These are phyloP conservation scores for Branchinecta sandiegonensis DNA, from an alignment of 2,888 invertebrate species.

Conservation along the genomic window DNA sequence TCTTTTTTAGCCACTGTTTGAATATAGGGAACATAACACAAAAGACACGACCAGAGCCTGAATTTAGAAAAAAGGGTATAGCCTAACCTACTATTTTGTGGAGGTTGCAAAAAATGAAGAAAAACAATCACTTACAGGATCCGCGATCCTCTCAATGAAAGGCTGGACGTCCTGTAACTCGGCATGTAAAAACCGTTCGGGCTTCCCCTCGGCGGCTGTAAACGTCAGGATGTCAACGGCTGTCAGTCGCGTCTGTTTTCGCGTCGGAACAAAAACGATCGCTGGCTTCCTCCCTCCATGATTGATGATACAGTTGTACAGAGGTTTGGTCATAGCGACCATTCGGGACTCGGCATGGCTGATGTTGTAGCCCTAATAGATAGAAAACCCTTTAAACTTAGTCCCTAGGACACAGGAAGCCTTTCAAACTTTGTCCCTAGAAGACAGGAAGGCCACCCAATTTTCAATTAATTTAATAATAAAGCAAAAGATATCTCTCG, in stretches of 20 bases:
- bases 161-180: constrained; percentile 71
- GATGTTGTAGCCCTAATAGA: constrained; percentile 72
- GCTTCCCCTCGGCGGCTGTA: constrained; percentile 73
- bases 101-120: background rate
- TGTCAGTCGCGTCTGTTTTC: constrained; percentile 79
- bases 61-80: background rate
- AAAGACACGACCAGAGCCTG: background rate
- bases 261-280: constrained; percentile 76
- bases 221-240: constrained; percentile 91
- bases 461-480: no score
- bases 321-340: constrained; percentile 94
- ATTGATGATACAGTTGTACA: constrained; percentile 77
- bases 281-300: constrained; percentile 71
- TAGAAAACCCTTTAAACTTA: constrained; percentile 18
- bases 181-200: constrained; percentile 77
- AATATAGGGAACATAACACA: no score
- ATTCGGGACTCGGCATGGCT: constrained; percentile 92
- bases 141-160: constrained; percentile 69
- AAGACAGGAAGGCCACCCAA: no score
- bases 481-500: no score
- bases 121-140: constrained; percentile 47
- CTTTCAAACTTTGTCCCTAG: background rate
- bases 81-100: background rate
- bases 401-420: constrained; percentile 39
- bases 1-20: no score